A percentile compares a stretch with the other conserved stretches of the same genome.
Conservation (phyloP, 2,113 vertebrate genomes). For the Chionomys nivalis region DNA sequence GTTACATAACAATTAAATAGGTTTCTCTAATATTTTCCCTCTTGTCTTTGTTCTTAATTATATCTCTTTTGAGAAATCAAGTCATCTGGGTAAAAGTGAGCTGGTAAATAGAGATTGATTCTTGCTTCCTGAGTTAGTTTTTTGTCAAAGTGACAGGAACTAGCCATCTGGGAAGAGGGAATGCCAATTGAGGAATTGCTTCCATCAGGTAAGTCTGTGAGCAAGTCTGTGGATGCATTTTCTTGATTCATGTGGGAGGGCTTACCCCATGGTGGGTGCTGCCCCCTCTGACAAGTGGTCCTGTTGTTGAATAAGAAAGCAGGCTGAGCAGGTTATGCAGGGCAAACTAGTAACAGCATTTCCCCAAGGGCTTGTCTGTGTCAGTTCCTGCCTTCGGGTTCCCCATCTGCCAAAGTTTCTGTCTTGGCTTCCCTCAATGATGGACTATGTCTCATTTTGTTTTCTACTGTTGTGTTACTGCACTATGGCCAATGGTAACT, state of each 20-base stretch:
- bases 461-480: background rate
- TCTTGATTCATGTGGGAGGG: background rate
- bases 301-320: background rate
- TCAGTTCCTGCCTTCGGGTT: background rate
- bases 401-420: background rate
- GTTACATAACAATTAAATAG: background rate
- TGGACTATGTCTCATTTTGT: background rate
- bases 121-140: background rate
- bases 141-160: background rate
- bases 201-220: background rate
- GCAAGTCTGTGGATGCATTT: background rate
- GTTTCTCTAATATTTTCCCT: background rate
- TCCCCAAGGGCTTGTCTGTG: background rate
- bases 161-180: background rate
- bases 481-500: background rate
- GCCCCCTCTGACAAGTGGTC: background rate
- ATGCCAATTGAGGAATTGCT: background rate
- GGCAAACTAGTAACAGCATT: background rate
- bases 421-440: background rate
- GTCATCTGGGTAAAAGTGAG: background rate
- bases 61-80: background rate
- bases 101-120: background rate
- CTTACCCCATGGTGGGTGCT: background rate
- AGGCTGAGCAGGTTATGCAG: background rate
- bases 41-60: background rate